Conservation (phyloP, 2,888 invertebrate genomes). For the Sarcophaga rosellei region DNA sequence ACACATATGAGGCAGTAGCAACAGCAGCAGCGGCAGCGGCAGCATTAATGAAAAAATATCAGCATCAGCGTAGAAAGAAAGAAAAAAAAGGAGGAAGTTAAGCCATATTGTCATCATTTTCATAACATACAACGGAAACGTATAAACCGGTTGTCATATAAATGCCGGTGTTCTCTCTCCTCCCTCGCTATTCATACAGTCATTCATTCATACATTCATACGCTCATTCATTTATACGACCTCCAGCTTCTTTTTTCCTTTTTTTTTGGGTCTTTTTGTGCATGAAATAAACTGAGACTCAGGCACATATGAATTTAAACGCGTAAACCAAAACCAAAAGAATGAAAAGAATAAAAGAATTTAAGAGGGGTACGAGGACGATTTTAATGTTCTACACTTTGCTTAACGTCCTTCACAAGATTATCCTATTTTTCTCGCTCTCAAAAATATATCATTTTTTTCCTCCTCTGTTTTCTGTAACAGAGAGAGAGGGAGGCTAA, state of each 20-base stretch:
- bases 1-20: too few species aligned
- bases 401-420: slow-evolving; percentile 10
- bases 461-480: not conserved
- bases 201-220: slow-evolving; percentile 9
- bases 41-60: not conserved
- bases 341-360: slow-evolving; percentile 5
- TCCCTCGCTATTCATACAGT: slow-evolving; percentile 31
- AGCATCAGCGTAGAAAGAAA: not conserved
- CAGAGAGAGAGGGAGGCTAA: not conserved
- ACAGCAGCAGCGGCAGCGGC: too few species aligned
- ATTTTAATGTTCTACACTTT: not conserved
- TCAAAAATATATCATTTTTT: slow-evolving; percentile 3
- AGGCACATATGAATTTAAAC: slow-evolving; percentile 5
- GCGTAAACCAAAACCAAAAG: not conserved
- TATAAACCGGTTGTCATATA: slow-evolving; percentile 60
- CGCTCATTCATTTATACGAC: not conserved
- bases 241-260: not conserved
- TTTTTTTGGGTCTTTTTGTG: too few species aligned
- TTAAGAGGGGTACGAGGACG: not conserved
- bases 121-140: slow-evolving; percentile 64
- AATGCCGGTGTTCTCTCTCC: slow-evolving; percentile 4
- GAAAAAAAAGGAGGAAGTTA: slow-evolving; percentile 50
- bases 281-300: not conserved
- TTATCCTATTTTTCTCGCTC: not conserved
- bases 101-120: slow-evolving; percentile 65